Percentiles rank a stretch among this genome's conserved stretches.
phyloP scores from a whole-genome alignment of 1,140 invertebrate genomes.

The Ceratina australensis region DNA sequence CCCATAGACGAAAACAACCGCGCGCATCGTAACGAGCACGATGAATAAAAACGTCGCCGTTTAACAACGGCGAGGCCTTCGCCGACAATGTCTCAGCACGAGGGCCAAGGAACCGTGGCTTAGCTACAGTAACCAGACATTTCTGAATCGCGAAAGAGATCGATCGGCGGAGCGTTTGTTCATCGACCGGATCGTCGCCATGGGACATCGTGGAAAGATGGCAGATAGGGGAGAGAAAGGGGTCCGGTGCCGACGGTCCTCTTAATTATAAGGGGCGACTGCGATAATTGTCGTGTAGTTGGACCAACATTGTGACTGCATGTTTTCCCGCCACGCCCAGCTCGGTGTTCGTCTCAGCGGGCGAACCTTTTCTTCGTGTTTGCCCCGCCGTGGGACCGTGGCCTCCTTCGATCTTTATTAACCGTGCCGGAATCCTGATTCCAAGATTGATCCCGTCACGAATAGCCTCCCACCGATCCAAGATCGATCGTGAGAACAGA shows the following conservation, averaged over 20 bases:
- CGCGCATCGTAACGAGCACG: background rate
- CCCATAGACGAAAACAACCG: background rate
- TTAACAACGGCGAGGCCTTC: background rate
- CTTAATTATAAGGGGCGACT: constrained; percentile 73
- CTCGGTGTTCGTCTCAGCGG: constrained; percentile 67
- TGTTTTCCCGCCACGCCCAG: constrained; percentile 72
- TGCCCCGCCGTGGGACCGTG: constrained; percentile 60
- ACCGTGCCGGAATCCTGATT: constrained; percentile 25
- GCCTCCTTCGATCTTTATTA: constrained; percentile 38
- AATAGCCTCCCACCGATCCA: background rate
- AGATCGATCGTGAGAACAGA: constrained; percentile 7
- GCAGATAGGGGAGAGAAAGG: constrained; percentile 41
- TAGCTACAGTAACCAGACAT: constrained; percentile 52
- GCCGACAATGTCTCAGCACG: constrained; percentile 60
- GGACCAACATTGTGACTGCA: constrained; percentile 74
- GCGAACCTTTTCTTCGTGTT: constrained; percentile 63
- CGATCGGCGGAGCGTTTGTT: background rate
- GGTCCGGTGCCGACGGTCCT: constrained; percentile 37
- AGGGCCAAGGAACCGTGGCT: constrained; percentile 7
- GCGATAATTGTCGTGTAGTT: constrained; percentile 76
- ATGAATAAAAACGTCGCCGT: background rate
- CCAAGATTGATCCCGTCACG: constrained; percentile 2
- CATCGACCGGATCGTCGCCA: constrained; percentile 52
- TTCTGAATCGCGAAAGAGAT: background rate
- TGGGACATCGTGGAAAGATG: constrained; percentile 51